These are phyloP conservation scores for Spodoptera littoralis DNA, from an alignment of 2,888 invertebrate species.

Conservation along the genomic window DNA sequence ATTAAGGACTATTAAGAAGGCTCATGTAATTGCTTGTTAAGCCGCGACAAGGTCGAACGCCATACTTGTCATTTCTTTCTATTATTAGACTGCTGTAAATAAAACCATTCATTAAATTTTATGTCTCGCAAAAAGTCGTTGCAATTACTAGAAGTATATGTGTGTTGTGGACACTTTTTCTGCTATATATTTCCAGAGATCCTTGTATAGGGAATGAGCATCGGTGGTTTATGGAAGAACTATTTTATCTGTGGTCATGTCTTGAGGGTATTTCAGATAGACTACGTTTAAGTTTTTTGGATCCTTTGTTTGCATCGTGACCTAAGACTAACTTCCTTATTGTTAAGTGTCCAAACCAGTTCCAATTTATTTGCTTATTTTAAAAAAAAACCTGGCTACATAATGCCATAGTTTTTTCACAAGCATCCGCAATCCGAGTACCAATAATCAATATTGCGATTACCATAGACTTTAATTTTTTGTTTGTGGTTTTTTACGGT, in stretches of 20 bases:
- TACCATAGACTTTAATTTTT: constrained; percentile 28
- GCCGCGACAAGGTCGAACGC: constrained; percentile 60
- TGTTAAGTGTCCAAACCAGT: constrained; percentile 5
- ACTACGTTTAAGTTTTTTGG: too few relatives aligned
- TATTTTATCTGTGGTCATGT: too few relatives aligned
- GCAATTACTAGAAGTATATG: constrained; percentile 16
- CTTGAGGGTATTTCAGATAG: too few relatives aligned
- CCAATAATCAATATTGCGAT: constrained; percentile 21
- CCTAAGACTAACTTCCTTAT: constrained; percentile 22
- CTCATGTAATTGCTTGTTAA: constrained; percentile 67
- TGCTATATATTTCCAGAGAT: neutral
- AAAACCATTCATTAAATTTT: constrained; percentile 49
- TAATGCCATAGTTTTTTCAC: constrained; percentile 20
- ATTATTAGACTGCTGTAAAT: constrained; percentile 55
- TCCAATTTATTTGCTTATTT: constrained; percentile 16
- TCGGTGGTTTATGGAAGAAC: too few relatives aligned
- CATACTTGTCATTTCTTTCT: constrained; percentile 62
- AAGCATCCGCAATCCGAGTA: constrained; percentile 4
- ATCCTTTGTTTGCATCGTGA: neutral
- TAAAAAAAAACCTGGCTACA: neutral
- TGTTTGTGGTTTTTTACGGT: constrained; percentile 37
- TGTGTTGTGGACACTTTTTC: neutral
- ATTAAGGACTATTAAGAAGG: constrained; percentile 76
- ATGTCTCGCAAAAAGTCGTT: constrained; percentile 11
- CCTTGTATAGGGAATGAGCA: too few relatives aligned